These are phyloP conservation scores for Zaprionus obscuricornis DNA, from an alignment of 2,888 invertebrate genomes.

Conservation along the genomic window DNA sequence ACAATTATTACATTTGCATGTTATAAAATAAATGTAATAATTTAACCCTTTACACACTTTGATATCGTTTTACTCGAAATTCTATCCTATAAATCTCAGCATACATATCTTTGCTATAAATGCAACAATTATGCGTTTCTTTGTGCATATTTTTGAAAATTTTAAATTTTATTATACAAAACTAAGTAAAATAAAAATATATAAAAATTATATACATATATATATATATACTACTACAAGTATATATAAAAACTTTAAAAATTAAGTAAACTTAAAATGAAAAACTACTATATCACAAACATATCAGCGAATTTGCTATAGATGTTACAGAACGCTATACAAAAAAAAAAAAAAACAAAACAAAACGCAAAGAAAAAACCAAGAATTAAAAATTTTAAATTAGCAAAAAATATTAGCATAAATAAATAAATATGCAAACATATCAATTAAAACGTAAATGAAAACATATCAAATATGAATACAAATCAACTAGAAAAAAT, in stretches of 20 bases:
- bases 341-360: constrained; percentile 23
- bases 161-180: constrained; percentile 42
- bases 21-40: constrained; percentile 27
- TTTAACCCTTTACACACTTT: constrained; percentile 31
- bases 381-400: constrained; percentile 32
- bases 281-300: constrained; percentile 58
- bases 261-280: constrained; percentile 9
- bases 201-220: constrained; percentile 20
- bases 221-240: constrained; percentile 30
- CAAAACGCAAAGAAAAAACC: constrained; percentile 19
- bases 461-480: constrained; percentile 59
- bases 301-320: constrained; percentile 55
- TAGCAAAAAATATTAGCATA: no score
- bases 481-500: neutral
- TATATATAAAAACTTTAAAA: constrained; percentile 36
- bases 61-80: constrained; percentile 37
- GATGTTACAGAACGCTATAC: constrained; percentile 30
- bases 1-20: constrained; percentile 28
- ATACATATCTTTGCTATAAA: constrained; percentile 19
- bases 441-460: constrained; percentile 40
- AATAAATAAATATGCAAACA: constrained; percentile 54
- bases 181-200: constrained; percentile 12
- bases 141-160: constrained; percentile 50
- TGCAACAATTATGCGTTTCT: constrained; percentile 39
- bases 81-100: constrained; percentile 21